Conservation (phyloP, 2,797 vertebrate species). For the Muscicapa comitata region DNA sequence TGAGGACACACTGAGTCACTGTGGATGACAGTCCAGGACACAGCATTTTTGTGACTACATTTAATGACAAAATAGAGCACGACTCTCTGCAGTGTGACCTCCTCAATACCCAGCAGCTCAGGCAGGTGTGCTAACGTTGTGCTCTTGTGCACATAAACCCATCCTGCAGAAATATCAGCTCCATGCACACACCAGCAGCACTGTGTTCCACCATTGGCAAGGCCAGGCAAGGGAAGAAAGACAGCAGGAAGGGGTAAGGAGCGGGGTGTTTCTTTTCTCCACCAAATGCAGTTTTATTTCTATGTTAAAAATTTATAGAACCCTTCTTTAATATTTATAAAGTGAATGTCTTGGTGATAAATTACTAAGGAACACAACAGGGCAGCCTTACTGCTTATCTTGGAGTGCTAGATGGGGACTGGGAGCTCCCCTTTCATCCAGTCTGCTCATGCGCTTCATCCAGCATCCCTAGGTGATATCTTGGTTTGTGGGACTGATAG, state of each 20-base stretch:
- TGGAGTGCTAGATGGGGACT: neutral
- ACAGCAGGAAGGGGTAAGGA: neutral
- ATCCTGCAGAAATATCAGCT: neutral
- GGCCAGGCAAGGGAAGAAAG: neutral
- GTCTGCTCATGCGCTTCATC: accelerated
- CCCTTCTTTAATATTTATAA: conserved; percentile 65
- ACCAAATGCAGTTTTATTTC: conserved; percentile 48
- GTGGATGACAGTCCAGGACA: neutral
- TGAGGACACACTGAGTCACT: neutral
- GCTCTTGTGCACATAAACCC: neutral
- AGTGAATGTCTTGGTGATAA: conserved; percentile 42
- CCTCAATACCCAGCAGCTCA: accelerated
- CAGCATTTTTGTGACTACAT: neutral
- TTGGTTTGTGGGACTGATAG: neutral
- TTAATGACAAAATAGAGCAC: accelerated
- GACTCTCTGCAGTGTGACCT: neutral
- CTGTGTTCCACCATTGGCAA: neutral
- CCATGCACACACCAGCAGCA: neutral
- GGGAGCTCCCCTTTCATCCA: neutral
- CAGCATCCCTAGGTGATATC: neutral
- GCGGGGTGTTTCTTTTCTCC: neutral
- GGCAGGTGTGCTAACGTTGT: neutral
- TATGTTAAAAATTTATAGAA: conserved; percentile 50
- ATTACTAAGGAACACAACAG: conserved; percentile 46
- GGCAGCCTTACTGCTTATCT: neutral